Evolutionary conservation across 1,140 invertebrate genomes (phyloP), one percentile per base, ranked within the genome.

Genomic region (Philopotamus ludificatus): DNA sequence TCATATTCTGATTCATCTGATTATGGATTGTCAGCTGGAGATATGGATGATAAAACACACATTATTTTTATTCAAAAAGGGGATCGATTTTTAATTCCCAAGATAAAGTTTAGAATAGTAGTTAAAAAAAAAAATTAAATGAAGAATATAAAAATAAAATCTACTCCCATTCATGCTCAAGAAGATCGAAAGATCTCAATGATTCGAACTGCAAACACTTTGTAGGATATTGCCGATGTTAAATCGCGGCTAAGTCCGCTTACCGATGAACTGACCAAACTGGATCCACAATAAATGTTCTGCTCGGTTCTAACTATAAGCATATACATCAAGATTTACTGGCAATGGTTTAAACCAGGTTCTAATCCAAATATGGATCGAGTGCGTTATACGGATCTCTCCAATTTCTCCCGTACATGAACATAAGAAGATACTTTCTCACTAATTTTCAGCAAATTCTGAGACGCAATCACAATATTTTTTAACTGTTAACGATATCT

Each of bases 201-300:
- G 12, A 9, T 20, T 47, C 7, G 8, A 8, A 47, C 10, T 4
- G 44, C 44, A 47, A 7, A 47, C n/a, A n/a, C n/a, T 12, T 7
- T 47, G 49, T 22, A 54, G 15, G 2, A 20, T 50, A 50, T 50
- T 16, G 23, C 21, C 21, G 2, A 8, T 53, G 20, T 12, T 41
- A 57, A 57, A 34, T 7, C 12, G 22, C 57, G 57, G 57, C 18
- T 60, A 60, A 60, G 26, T 60, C 57, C 57, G 57, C 42, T 60
- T 60, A 21, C 21, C 57, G 57, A 60, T 60, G 23, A 60, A 60
- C 57, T 42, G 25, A 60, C 42, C 57, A 34, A 42, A 60, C 57
- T 60, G 57, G 57, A 60, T 60, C 47, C 26, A 9, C 15, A 58
- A 41, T n/a, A 60, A 58, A 12, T 9, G 54, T 42, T 4, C 18